Conservation (phyloP, 2,888 invertebrate species). For the Hecatera dysodea region DNA sequence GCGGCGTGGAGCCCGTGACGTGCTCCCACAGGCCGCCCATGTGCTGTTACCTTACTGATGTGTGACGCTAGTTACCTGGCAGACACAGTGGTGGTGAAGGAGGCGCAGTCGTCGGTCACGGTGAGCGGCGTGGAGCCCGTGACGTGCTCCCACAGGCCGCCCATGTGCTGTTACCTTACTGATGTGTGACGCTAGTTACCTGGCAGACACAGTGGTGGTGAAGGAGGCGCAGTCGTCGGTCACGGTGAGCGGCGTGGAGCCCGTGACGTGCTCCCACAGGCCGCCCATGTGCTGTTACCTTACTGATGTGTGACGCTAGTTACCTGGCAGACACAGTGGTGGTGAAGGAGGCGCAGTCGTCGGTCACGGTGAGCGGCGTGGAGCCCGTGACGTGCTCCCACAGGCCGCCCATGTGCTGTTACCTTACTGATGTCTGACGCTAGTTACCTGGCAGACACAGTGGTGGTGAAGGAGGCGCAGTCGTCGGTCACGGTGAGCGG, state of each 20-base stretch:
- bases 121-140: constrained; percentile 99
- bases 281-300: constrained; percentile 98
- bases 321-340: constrained; percentile 98
- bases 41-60: constrained; percentile 3
- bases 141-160: constrained; percentile 99
- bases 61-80: constrained; percentile 89
- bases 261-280: constrained; percentile 99
- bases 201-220: constrained; percentile 99
- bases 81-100: constrained; percentile 99
- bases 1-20: constrained; percentile 99
- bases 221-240: constrained; percentile 99
- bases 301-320: neutral
- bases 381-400: constrained; percentile 99
- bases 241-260: constrained; percentile 98
- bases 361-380: constrained; percentile 98
- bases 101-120: constrained; percentile 98
- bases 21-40: constrained; percentile 99
- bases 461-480: constrained; percentile 99
- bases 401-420: constrained; percentile 98
- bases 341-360: constrained; percentile 99
- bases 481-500: constrained; percentile 99
- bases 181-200: constrained; percentile 68
- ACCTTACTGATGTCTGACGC: too few relatives aligned
- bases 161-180: constrained; percentile 93
- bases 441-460: constrained; percentile 95